Evolutionary conservation across 2,797 vertebrate species (phyloP).

Genomic region (Coccyzus lansbergi): DNA sequence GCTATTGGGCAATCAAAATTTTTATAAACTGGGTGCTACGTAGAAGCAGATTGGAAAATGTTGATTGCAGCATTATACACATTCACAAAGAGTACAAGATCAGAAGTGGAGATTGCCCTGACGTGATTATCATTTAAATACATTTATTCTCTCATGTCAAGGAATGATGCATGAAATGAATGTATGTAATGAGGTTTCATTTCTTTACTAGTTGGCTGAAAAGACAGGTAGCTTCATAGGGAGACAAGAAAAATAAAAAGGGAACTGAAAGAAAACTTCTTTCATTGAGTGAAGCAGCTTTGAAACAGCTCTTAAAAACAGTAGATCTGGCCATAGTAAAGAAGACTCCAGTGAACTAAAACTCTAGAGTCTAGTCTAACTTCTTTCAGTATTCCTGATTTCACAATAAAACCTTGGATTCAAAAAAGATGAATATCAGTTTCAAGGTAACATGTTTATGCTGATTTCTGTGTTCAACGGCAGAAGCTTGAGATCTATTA

Average conservation of each 20-base stretch:
- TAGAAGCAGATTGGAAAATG: constrained; percentile 31
- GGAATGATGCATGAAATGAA: constrained; percentile 24
- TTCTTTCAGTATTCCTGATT: background rate
- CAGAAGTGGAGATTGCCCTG: constrained; percentile 21
- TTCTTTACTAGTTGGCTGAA: background rate
- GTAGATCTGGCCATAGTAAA: background rate
- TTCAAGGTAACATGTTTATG: background rate
- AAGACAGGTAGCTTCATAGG: background rate
- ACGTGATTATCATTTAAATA: constrained; percentile 46
- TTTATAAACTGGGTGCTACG: constrained; percentile 16
- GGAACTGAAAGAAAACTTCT: background rate
- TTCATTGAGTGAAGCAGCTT: background rate
- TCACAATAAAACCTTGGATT: background rate
- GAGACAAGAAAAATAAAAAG: background rate
- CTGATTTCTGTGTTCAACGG: background rate
- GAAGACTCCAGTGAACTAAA: background rate
- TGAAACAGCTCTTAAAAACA: background rate
- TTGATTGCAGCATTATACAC: constrained; percentile 38
- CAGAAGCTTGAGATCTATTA: background rate
- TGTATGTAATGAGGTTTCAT: background rate
- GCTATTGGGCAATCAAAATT: constrained; percentile 35
- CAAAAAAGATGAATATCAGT: background rate
- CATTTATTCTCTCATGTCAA: background rate
- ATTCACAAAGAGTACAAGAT: constrained; percentile 20
- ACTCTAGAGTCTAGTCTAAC: background rate